Conservation (phyloP, 2,113 vertebrate species). For the Apteryx mantelli region DNA sequence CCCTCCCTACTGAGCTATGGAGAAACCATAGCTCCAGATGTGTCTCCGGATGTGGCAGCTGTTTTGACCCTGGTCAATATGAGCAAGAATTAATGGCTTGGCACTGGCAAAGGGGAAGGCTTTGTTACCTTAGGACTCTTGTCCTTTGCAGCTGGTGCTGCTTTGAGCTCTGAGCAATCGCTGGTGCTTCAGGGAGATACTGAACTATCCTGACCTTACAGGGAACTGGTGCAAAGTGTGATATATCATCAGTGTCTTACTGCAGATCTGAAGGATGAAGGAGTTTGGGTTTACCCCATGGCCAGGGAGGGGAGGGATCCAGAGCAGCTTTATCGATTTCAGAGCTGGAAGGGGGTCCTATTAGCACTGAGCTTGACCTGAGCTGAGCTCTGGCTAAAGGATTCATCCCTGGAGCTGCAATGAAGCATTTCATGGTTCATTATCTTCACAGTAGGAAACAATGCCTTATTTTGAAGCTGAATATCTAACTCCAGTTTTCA, state of each 20-base stretch:
- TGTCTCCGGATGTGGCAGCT: neutral
- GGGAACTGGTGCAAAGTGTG: neutral
- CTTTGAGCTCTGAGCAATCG: conserved; percentile 16
- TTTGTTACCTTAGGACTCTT: neutral
- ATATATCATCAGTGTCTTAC: neutral
- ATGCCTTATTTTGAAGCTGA: conserved; percentile 14
- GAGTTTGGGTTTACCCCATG: neutral
- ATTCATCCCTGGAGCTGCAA: conserved; percentile 4
- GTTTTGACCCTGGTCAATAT: neutral
- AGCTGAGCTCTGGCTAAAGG: conserved; percentile 43
- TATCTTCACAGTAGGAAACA: conserved; percentile 39
- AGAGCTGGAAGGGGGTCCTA: neutral
- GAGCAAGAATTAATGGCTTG: neutral
- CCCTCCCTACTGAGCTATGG: neutral
- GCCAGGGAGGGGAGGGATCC: neutral
- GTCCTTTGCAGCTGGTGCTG: neutral
- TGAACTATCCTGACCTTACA: neutral
- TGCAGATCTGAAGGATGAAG: neutral
- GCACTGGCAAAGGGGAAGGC: neutral
- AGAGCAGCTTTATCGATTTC: neutral
- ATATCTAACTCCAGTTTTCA: neutral
- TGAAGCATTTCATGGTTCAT: conserved; percentile 46
- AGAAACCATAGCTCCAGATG: neutral
- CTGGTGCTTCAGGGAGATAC: neutral
- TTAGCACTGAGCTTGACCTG: conserved; percentile 44